Base-by-base conservation (phyloP, 2,888 invertebrate species). In the Didymodactylos carnosus region DNA sequence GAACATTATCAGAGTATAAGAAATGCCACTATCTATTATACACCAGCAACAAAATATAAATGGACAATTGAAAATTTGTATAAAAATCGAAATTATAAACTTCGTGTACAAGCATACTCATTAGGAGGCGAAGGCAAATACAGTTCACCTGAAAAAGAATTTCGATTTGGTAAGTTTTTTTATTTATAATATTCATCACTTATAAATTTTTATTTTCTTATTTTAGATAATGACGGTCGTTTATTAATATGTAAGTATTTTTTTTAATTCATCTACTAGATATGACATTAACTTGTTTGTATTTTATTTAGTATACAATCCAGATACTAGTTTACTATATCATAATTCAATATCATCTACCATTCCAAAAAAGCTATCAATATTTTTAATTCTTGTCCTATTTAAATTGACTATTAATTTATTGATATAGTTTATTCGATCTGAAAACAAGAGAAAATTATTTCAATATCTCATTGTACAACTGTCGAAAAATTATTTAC, bases 51-150 rank as follows among this genome's bases (percentile, higher is more conserved):
- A 23, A 16, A 41, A 16, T 40, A 69, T 25, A 72, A 46, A 43
- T 13, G 62, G 8, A 46, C 46, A 14, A 75, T 75, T 19, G 74
- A 74, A 29, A 74, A 74, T 62, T 40, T 74, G 43, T 71, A 41
- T 29, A 62, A 35, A 23, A 74, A 74, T 72, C 62, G 75, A 35
- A 75, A 75, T 72, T 75, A 75, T 70, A 69, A 43, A 69, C 25
- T 75, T 29, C 62, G 75, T n/a, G 46, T 72, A 16, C 75, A 75
- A 75, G 75, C 72, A 23, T 75, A 72, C 72, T 72, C 72, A 35
- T 46, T 75, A 10, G 75, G 75, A 23, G 75, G 75, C 14, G 75
- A 75, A 69, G 75, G 75, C 14, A 72, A 72, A 71, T 69, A 72
- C n/a, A 69, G 69, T 39, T 75, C 75, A 27, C 75, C 75, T 14